phyloP scores from a whole-genome alignment of 2,888 invertebrate genomes.

The Lycophotia porphyrea region DNA sequence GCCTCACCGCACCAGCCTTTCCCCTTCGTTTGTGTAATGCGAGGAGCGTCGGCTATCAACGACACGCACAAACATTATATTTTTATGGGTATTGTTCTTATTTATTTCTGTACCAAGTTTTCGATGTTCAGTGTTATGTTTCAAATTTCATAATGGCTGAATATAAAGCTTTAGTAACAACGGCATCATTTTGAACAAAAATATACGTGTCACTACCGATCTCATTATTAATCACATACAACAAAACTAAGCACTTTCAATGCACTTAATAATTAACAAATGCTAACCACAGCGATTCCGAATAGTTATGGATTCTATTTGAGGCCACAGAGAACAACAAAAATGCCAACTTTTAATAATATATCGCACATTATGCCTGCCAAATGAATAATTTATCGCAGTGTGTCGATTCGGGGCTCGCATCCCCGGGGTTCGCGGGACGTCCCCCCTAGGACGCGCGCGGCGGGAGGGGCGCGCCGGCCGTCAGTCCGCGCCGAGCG shows the following conservation, averaged over 20 bases:
- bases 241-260: constrained; percentile 27
- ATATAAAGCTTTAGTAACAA: constrained; percentile 16
- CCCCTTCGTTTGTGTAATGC: constrained; percentile 90
- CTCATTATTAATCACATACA: constrained; percentile 16
- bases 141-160: constrained; percentile 24
- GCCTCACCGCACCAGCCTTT: constrained; percentile 81
- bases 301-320: constrained; percentile 79
- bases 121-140: constrained; percentile 46
- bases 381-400: constrained; percentile 89
- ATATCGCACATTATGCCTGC: constrained; percentile 89
- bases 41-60: constrained; percentile 82
- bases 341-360: constrained; percentile 90
- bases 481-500: constrained; percentile 88
- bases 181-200: constrained; percentile 10
- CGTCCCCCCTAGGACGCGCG: constrained; percentile 63
- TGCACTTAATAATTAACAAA: constrained; percentile 64
- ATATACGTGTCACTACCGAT: background rate
- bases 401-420: constrained; percentile 87
- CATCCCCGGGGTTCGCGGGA: constrained; percentile 81
- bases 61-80: constrained; percentile 70
- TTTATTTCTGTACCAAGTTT: constrained; percentile 58
- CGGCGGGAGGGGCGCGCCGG: constrained; percentile 72
- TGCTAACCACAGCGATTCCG: constrained; percentile 68
- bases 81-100: constrained; percentile 62
- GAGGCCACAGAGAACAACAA: constrained; percentile 80